Base-by-base conservation (phyloP, 1,140 invertebrate genomes). In the Magallana angulata region DNA sequence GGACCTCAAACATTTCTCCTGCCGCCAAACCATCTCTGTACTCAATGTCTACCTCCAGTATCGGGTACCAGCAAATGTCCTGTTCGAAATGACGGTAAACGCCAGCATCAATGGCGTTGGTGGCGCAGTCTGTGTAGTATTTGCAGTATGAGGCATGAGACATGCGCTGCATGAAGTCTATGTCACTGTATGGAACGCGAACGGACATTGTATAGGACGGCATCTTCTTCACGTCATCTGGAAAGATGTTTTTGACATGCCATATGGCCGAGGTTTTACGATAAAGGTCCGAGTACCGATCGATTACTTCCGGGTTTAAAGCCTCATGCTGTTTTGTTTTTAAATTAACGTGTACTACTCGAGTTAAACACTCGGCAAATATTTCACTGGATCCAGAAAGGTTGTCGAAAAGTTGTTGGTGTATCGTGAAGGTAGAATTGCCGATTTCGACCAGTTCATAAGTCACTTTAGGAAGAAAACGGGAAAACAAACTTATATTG, bases 91-190 rank as follows among this genome's bases (percentile, higher is more conserved):
- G 64, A 1, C 82, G 85, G 57, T 76, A 85, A 57, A 84, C 64
- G 24, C 88, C 88, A n/a, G 57, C 24, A 18, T 48, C 30, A 12
- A 68, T 18, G n/a, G 88, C 88, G 12, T 82, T 84, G 0, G 88
- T 85, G 4, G 85, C 85, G 81, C 82, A 89, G 48, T 89, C 88
- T n/a, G 76, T 87, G 57, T 68, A 89, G 57, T 86, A 87, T 82
- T 83, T 86, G 7, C 83, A 48, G 60, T 86, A 89, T 12, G 36
- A 84, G 5, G 82, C 68, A 57, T 86, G 59, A 36, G 86, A 84
- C 4, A 82, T 81, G 16, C 85, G 88, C 11, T 76, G 68, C 36
- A 12, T 12, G 3, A 3, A 11, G 36, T 76, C 68, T 3, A 30
- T 76, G 36, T 76, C 68, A 36, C 68, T 76, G 24, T 30, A 76